A percentile compares a stretch with the other conserved stretches of the same genome.
Evolutionary conservation across 92 coral and sea anemone genomes (phyloP).

Genomic region (Chrysogorgia sp.): DNA sequence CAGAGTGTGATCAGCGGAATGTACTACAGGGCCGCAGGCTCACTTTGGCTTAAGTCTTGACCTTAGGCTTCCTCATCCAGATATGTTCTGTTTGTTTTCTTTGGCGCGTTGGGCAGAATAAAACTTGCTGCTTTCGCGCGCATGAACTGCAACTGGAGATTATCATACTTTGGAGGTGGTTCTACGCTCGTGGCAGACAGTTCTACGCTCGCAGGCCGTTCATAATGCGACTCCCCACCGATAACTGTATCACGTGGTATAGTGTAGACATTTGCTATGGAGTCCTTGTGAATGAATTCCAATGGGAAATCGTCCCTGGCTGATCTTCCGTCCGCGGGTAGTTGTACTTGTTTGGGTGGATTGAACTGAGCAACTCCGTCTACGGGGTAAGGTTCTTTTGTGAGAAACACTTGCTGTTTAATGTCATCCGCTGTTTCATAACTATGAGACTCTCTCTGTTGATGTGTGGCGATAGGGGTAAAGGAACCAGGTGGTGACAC

Average conservation of each 20-base stretch:
- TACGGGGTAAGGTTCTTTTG: slow-evolving; percentile 7
- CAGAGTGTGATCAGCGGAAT: too few species aligned
- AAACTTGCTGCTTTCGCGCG: slow-evolving; percentile 17
- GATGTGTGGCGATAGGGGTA: background rate
- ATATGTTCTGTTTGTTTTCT: slow-evolving; percentile 21
- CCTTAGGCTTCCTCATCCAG: too few species aligned
- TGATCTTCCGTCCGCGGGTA: background rate
- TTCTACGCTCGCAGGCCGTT: background rate
- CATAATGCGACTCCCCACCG: background rate
- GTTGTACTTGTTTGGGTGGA: background rate
- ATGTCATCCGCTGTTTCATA: slow-evolving; percentile 6
- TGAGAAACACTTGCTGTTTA: background rate
- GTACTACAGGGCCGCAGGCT: too few species aligned
- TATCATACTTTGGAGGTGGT: slow-evolving; percentile 28
- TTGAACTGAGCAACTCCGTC: slow-evolving; percentile 12
- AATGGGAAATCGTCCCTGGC: slow-evolving; percentile 16
- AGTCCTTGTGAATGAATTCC: slow-evolving; percentile 5
- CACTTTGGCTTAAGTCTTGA: too few species aligned
- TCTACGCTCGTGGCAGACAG: slow-evolving; percentile 19
- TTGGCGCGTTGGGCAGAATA: slow-evolving; percentile 38
- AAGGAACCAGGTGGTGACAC: slow-evolving; percentile 16
- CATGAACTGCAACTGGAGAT: slow-evolving; percentile 7
- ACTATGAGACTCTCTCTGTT: background rate
- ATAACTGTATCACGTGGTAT: background rate
- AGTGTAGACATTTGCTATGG: background rate